A percentile compares a stretch with the other conserved stretches of the same genome.
Evolutionary conservation across 2,888 invertebrate species (phyloP).

Genomic region (Eristalis intricaria): DNA sequence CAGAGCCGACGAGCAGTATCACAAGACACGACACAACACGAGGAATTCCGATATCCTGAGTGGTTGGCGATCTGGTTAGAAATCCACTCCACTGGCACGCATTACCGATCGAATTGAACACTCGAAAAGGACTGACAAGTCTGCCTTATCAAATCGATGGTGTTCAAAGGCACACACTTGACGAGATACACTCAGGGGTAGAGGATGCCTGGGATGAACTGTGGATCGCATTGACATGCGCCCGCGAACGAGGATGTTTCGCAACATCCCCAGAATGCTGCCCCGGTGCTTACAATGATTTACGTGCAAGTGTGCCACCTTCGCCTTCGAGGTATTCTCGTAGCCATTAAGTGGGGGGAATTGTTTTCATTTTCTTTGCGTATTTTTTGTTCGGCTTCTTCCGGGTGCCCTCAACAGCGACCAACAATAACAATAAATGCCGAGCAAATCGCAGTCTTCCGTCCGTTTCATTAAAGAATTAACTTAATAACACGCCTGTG

Average conservation of each 20-base stretch:
- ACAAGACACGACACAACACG: conserved; percentile 3
- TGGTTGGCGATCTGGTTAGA: not conserved
- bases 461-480: conserved; percentile 53
- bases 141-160: conserved; percentile 50
- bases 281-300: not conserved
- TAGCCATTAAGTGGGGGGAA: conserved; percentile 14
- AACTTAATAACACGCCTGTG: conserved; percentile 36
- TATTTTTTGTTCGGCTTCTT: not conserved
- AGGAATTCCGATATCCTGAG: conserved; percentile 33
- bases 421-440: conserved; percentile 42
- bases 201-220: conserved; percentile 47
- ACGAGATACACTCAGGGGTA: conserved; percentile 10
- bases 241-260: conserved; percentile 3
- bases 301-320: not conserved
- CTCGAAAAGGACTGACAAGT: conserved; percentile 65
- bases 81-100: not conserved
- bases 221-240: conserved; percentile 53
- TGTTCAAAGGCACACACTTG: conserved; percentile 36
- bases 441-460: conserved; percentile 25
- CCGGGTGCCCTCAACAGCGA: not conserved
- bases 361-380: conserved; percentile 32
- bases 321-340: conserved; percentile 11
- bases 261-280: conserved; percentile 12
- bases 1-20: not conserved
- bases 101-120: conserved; percentile 61